These are phyloP conservation scores for Willowsia nigromaculata DNA, from an alignment of 2,888 invertebrate species.

Conservation along the genomic window DNA sequence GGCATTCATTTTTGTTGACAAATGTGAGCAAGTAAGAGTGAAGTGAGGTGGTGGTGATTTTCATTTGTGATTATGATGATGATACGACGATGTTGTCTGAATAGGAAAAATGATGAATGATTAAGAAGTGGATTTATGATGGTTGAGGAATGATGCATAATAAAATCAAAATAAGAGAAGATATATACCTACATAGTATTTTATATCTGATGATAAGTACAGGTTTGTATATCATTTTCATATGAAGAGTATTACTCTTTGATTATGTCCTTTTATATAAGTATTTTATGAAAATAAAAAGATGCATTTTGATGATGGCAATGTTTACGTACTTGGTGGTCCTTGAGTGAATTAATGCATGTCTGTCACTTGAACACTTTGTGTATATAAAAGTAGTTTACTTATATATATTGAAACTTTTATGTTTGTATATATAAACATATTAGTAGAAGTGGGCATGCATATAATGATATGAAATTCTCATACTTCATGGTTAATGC, in stretches of 20 bases:
- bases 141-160: slow-evolving; percentile 1
- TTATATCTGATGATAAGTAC: not conserved
- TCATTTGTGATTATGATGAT: slow-evolving; percentile 37
- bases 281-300: slow-evolving; percentile 10
- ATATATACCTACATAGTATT: too few species aligned
- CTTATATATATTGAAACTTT: not conserved
- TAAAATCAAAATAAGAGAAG: not conserved
- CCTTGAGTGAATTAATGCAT: slow-evolving; percentile 64
- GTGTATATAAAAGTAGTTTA: not conserved
- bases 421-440: not conserved
- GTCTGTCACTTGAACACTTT: slow-evolving; percentile 51
- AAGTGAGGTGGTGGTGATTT: slow-evolving; percentile 30
- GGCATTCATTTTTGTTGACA: slow-evolving; percentile 50
- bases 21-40: slow-evolving; percentile 21
- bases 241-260: not conserved
- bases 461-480: slow-evolving; percentile 22
- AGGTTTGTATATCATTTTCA: not conserved
- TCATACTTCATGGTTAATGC: slow-evolving; percentile 58
- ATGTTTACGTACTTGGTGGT: slow-evolving; percentile 66
- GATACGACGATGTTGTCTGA: not conserved
- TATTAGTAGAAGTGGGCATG: not conserved
- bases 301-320: slow-evolving; percentile 56
- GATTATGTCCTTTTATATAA: not conserved
- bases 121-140: slow-evolving; percentile 47
- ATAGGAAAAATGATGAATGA: slow-evolving; percentile 44